A percentile compares a stretch with the other conserved stretches of the same genome.
These are phyloP conservation scores for Chaetops frenatus DNA, from an alignment of 2,113 vertebrate genomes.

Conservation along the genomic window DNA sequence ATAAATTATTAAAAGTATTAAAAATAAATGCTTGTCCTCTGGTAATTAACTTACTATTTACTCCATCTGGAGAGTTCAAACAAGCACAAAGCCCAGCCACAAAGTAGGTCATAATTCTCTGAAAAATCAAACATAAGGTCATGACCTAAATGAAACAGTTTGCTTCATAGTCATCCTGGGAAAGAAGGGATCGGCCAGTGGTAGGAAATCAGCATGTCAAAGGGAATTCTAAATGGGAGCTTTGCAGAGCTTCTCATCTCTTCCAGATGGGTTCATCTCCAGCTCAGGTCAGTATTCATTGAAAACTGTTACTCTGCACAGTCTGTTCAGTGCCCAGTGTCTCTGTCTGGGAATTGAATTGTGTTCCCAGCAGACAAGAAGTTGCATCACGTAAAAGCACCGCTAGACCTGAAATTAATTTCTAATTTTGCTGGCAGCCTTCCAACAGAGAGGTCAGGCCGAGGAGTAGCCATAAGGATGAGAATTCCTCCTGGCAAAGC, in stretches of 20 bases:
- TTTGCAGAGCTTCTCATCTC: neutral
- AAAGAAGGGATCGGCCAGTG: neutral
- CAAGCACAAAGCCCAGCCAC: neutral
- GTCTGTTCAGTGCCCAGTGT: neutral
- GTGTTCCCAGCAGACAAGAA: neutral
- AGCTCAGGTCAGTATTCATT: neutral
- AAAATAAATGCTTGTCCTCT: neutral
- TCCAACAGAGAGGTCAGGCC: neutral
- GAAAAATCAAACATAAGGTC: constrained; percentile 3
- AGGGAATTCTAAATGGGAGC: neutral
- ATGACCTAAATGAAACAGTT: neutral
- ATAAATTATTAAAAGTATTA: neutral
- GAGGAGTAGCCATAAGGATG: neutral
- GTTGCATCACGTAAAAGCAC: neutral
- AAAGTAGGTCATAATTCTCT: constrained; percentile 7
- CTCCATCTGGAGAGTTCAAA: neutral
- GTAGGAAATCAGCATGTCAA: neutral
- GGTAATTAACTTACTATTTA: neutral
- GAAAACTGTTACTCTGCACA: neutral
- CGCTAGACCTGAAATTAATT: neutral
- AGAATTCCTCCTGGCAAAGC: neutral
- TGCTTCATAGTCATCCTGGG: neutral
- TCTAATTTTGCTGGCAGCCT: neutral
- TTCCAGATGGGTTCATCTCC: neutral
- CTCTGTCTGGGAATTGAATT: neutral